These are phyloP conservation scores for Protomyctophum bolini DNA, from an alignment of 2,113 vertebrate genomes.

Conservation along the genomic window DNA sequence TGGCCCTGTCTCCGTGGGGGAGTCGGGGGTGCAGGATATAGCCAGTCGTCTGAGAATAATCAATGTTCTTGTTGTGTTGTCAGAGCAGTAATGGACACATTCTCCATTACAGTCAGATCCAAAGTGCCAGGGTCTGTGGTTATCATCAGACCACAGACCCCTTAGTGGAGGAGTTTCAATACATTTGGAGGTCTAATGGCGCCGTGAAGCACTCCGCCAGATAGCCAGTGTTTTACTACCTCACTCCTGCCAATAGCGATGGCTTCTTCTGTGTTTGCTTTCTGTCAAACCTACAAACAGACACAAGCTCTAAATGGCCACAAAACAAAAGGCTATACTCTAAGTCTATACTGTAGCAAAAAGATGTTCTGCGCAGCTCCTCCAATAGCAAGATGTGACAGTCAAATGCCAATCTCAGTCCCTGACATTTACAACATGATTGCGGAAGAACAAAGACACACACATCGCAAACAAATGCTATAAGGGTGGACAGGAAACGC, in stretches of 20 bases:
- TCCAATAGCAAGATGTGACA: constrained; percentile 3
- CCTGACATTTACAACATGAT: neutral
- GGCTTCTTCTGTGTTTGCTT: constrained; percentile 34
- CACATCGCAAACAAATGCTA: neutral
- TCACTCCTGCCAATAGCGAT: constrained; percentile 33
- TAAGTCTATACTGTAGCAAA: neutral
- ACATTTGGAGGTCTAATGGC: constrained; percentile 56
- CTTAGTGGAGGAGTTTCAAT: constrained; percentile 45
- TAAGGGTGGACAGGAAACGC: neutral
- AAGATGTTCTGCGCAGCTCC: constrained; percentile 20
- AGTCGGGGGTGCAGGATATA: neutral
- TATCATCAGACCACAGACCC: constrained; percentile 28
- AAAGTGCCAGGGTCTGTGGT: constrained; percentile 6
- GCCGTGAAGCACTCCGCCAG: constrained; percentile 48
- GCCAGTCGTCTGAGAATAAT: constrained; percentile 37
- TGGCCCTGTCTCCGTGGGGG: constrained; percentile 1
- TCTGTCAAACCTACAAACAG: constrained; percentile 23
- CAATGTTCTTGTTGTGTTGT: constrained; percentile 49
- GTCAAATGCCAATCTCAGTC: neutral
- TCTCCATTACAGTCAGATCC: constrained; percentile 48
- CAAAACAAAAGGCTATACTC: constrained; percentile 12
- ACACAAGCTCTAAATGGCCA: neutral
- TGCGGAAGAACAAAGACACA: neutral
- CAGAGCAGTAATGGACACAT: constrained; percentile 45
- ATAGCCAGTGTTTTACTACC: constrained; percentile 40